Base-by-base conservation (phyloP, 1,140 invertebrate genomes). In the Popillia japonica region DNA sequence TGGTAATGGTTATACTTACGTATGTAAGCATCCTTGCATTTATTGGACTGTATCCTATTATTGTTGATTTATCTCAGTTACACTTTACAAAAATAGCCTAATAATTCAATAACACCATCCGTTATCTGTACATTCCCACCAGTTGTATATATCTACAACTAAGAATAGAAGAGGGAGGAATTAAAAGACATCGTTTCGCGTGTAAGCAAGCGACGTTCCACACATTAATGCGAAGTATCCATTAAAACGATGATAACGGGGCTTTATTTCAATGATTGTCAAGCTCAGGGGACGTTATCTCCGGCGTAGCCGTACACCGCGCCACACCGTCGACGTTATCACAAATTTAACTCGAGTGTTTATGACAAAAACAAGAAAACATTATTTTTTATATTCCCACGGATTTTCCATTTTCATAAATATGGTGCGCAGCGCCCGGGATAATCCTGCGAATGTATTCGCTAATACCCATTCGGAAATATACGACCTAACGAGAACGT, bases 241-340 rank as follows among this genome's bases (percentile, higher is more conserved):
- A 80, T 80, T 80, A 80, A 48, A 72, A 76, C 23, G 78, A 61
- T 77, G 75, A 79, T 80, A 80, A 79, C 79, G 77, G 76, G 79
- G 78, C 74, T 78, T 79, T 80, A 80, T 80, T 80, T 80, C 79
- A 80, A 79, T 79, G 79, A 80, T 80, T 80, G 79, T 80, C 79
- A 80, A 80, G 42, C 79, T 64, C 79, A 80, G 79, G 68, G 76
- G 27, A 76, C 44, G 75, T 76, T 76, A 76, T 76, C 75, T 76
- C 22, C 72, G 41, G 14, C 11, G 4, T 27, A 40, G 1, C 44
- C 41, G 61, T 22, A 10, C 44, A 27, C 41, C 41, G 41, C 22
- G 22, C 75, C 75, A 34, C n/a, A 14, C 75, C 40, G 44, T 10
- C 41, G 42, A 4, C 75, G 75, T 76, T 76, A 76, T 76, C 75